Evolutionary conservation across 2,888 invertebrate species (phyloP).

Genomic region (Melinopterus prodromus): DNA sequence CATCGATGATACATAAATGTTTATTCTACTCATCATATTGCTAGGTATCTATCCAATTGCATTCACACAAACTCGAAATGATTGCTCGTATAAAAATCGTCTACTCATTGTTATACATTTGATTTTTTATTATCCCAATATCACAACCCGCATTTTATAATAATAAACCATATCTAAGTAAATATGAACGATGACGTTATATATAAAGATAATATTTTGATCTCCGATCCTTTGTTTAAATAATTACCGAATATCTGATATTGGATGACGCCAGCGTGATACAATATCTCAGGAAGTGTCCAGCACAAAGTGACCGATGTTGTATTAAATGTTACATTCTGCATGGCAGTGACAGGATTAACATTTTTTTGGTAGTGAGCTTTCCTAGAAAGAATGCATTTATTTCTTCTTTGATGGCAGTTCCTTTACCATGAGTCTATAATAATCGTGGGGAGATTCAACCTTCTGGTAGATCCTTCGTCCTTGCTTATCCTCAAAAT

Average conservation of each 20-base stretch:
- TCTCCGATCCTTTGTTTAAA: no score
- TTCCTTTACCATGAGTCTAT: slow-evolving; percentile 50
- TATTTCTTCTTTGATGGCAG: slow-evolving; percentile 38
- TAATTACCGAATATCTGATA: neutral
- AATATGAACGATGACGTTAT: no score
- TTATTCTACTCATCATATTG: no score
- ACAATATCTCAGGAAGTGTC: slow-evolving; percentile 21
- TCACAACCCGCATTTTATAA: neutral
- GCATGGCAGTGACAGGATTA: slow-evolving; percentile 62
- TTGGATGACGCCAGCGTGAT: neutral
- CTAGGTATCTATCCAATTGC: neutral
- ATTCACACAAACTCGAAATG: neutral
- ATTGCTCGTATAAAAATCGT: neutral
- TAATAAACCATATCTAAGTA: neutral
- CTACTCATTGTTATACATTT: neutral
- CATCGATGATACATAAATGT: neutral
- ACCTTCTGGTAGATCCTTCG: slow-evolving; percentile 67
- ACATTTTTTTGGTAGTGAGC: slow-evolving; percentile 51
- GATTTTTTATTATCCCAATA: neutral
- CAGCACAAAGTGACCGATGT: neutral
- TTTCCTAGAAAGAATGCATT: slow-evolving; percentile 12
- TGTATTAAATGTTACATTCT: slow-evolving; percentile 57
- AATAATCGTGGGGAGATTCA: slow-evolving; percentile 74
- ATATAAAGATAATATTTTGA: no score
- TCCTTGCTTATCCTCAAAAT: slow-evolving; percentile 71